These are phyloP conservation scores for Ivindomyrus marchei DNA, from an alignment of 2,113 vertebrate genomes.

Conservation along the genomic window DNA sequence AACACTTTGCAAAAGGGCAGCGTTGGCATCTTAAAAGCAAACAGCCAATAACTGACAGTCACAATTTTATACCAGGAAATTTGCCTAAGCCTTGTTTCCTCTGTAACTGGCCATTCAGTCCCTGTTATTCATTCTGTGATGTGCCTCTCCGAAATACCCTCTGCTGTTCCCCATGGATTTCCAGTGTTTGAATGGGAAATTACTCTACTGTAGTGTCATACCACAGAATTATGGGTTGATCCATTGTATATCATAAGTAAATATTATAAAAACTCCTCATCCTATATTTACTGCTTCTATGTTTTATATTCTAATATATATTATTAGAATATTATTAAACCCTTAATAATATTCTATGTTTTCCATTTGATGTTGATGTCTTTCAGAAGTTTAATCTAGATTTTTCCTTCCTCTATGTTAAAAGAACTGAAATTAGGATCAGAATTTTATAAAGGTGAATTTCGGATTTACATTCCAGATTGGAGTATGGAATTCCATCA, in stretches of 20 bases:
- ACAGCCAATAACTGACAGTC: not conserved
- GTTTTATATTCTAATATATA: no score
- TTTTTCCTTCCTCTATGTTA: not conserved
- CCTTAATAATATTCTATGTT: not conserved
- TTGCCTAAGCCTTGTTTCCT: not conserved
- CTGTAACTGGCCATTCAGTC: not conserved
- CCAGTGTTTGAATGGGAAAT: not conserved
- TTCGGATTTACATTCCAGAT: constrained; percentile 58
- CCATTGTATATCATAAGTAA: not conserved
- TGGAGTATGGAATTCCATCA: constrained; percentile 91
- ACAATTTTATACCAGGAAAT: not conserved
- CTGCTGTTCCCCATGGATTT: not conserved
- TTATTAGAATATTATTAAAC: not conserved
- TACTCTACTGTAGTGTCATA: not conserved
- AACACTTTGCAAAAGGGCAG: not conserved
- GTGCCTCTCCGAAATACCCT: not conserved
- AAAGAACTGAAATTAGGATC: not conserved
- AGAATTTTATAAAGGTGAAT: not conserved
- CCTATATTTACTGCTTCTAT: not conserved
- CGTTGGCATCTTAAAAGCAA: not conserved
- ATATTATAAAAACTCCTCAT: not conserved
- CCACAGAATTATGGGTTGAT: not conserved
- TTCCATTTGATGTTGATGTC: not conserved
- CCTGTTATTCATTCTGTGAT: not conserved
- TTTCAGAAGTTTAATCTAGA: not conserved